Evolutionary conservation across 2,113 vertebrate species (phyloP), one percentile per base, ranked within the genome.

Genomic region (Glareola pratincola): DNA sequence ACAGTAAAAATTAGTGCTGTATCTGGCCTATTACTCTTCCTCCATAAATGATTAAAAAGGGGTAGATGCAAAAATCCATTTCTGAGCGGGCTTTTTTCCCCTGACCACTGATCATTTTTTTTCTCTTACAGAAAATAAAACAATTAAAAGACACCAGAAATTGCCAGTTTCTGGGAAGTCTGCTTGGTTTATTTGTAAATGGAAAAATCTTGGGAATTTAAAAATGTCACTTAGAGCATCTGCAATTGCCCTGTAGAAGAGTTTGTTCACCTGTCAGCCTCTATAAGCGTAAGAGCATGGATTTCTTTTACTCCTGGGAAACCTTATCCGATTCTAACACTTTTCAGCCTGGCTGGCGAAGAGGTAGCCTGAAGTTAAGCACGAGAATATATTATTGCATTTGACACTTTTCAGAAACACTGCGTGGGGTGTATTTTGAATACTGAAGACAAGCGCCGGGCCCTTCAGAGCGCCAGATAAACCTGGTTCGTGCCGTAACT

Each of bases 241-340:
- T 77, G 39, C 94, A 92, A 21, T 89, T 89, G 89, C 93, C 96
- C 90, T 3, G 29, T 81, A 41, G 91, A 92, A 72, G 82, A 85
- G 79, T 94, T 85, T 96, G 95, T 85, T 97, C 93, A 96, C 85
- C 94, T 88, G 90, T 93, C 97, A 96, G 71, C 85, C 81, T 94
- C 85, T 76, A 73, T 94, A 85, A 97, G 78, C 29, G 3, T 15
- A 60, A 39, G 66, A 90, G 67, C 84, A n/a, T 17, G 66, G 81
- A 93, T 91, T 93, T 86, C 73, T 57, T 53, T 92, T 63, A 71
- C 95, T 97, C 77, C 72, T 94, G 95, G 96, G 95, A 96, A 93
- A 94, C 94, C 73, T 85, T 62, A 48, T 89, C 89, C 56, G 29
- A 63, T 68, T 82, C 95, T 59, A 66, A 90, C 77, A 18, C 86